Evolutionary conservation across 2,113 vertebrate genomes (phyloP).

Genomic region (Myiopsitta monachus): DNA sequence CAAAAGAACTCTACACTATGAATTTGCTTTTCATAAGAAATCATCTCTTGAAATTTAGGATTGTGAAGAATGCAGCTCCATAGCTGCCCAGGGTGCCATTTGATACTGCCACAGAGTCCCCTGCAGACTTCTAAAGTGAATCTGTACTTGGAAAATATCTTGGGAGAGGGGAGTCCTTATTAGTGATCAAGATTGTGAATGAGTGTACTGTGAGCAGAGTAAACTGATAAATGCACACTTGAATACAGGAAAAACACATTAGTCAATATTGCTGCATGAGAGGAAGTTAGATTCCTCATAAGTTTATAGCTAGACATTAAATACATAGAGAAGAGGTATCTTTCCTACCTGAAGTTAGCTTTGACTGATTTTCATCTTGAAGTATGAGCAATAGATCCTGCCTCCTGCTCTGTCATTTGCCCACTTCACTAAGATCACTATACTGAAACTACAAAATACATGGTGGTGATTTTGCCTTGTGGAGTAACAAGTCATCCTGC

Average conservation of each 20-base stretch:
- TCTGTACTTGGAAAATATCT: background rate
- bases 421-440: background rate
- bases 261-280: background rate
- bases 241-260: background rate
- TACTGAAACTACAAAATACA: background rate
- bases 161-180: background rate
- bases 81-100: background rate
- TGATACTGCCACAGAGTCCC: background rate
- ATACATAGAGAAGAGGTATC: background rate
- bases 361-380: background rate
- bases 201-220: background rate
- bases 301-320: slow-evolving; percentile 14
- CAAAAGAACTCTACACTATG: background rate
- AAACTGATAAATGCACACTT: background rate
- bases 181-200: background rate
- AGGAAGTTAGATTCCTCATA: background rate
- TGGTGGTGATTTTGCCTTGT: background rate
- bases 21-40: background rate
- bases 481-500: background rate
- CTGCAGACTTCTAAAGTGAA: background rate
- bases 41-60: background rate
- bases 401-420: background rate
- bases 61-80: background rate
- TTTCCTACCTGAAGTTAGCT: slow-evolving; percentile 9
- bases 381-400: background rate